Conservation (phyloP, 2,113 vertebrate species). For the Chlorodrepanis virens region DNA sequence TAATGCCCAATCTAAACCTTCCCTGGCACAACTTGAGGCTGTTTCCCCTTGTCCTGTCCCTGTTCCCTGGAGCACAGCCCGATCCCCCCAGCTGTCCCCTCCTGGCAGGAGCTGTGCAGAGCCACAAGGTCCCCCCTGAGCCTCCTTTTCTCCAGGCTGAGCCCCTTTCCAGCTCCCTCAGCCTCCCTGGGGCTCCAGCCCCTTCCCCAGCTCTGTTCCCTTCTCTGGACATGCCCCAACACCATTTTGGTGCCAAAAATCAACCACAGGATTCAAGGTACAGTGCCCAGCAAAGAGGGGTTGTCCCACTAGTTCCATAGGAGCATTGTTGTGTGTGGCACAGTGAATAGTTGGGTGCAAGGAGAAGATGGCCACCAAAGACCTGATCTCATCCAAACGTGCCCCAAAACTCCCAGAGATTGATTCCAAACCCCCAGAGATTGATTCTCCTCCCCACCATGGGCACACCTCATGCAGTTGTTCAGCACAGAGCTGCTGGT, state of each 20-base stretch:
- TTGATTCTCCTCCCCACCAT: not conserved
- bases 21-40: no score
- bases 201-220: rapidly evolving
- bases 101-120: not conserved
- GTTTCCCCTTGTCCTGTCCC: not conserved
- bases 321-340: rapidly evolving
- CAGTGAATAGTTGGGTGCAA: not conserved
- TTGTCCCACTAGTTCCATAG: not conserved
- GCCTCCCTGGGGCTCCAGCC: rapidly evolving
- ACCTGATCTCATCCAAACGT: not conserved
- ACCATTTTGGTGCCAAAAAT: not conserved
- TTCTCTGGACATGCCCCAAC: rapidly evolving
- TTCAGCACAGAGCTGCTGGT: not conserved
- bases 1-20: not conserved
- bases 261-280: no score
- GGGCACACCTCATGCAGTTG: not conserved
- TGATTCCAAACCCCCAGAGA: not conserved
- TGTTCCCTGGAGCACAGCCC: not conserved
- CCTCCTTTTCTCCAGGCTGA: not conserved
- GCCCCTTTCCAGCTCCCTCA: not conserved
- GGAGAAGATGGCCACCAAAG: not conserved
- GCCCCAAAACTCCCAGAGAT: not conserved
- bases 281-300: not conserved
- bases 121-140: rapidly evolving
- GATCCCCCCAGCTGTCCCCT: rapidly evolving